Evolutionary conservation across 1,140 invertebrate species (phyloP), one percentile per base, ranked within the genome.

Genomic region (Drosophila truncata): DNA sequence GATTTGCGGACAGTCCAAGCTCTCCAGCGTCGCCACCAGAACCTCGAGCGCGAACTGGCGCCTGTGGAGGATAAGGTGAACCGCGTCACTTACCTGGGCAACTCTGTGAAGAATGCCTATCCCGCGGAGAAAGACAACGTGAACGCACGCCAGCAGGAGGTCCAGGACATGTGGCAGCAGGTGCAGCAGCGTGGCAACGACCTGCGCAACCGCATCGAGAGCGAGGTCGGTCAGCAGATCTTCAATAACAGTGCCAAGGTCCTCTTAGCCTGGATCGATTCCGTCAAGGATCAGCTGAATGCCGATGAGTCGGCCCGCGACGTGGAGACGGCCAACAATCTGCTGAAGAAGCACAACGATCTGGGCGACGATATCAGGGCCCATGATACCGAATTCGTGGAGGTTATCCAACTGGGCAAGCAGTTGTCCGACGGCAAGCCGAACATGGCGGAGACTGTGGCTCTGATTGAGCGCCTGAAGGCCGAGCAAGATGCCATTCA

Each of bases 171-270:
- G 77, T 99, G 98, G 98, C 95, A 96, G 64, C 95, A 97, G 90
- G 96, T 99, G 35, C 95, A 97, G 92, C 95, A 95, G 5, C 98
- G 98, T 87, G 97, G 98, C 2, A 94, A 95, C 13, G 96, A 98
- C 54, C 93, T 98, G 23, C 94, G 97, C 67, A 95, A 95, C 1
- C 93, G 97, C 59, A 94, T 99, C 11, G 97, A 99, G 93, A 97
- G 98, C 91, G 97, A 98, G 14, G 97, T 99, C 11, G 98, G 98
- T 1, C 96, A 97, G 82, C 97, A 99, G 93, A 97, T 99, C 77
- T 99, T 99, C 92, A 97, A 97, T 82, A 97, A 97, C 65, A 91
- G 95, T 78, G 95, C 96, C 4, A 97, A 97, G 92, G 97, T 96
- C 62, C 91, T 98, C 23, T 92, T 97, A 2, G 94, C 95, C 23